Evolutionary conservation across 2,113 vertebrate species (phyloP).

Genomic region (Coryphaenoides rupestris): DNA sequence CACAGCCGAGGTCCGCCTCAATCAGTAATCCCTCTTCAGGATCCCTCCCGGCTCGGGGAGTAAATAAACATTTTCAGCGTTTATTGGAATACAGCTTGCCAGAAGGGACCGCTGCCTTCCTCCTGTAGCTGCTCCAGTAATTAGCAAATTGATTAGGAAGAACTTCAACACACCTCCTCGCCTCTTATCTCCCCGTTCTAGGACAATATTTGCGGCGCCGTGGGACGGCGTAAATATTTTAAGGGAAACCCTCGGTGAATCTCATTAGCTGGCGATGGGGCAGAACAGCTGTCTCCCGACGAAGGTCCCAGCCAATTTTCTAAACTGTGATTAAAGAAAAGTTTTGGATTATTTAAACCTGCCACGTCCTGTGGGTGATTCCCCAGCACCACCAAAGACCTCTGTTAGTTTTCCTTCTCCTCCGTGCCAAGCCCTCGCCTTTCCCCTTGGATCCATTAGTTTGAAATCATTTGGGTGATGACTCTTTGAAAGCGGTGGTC

Average conservation of each 20-base stretch:
- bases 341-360: conserved; percentile 79
- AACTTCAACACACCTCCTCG: conserved; percentile 75
- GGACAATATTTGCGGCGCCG: conserved; percentile 72
- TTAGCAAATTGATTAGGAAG: conserved; percentile 80
- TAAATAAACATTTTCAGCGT: conserved; percentile 76
- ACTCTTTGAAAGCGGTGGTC: conserved; percentile 76
- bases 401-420: conserved; percentile 57
- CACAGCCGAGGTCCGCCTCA: conserved; percentile 58
- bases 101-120: conserved; percentile 69
- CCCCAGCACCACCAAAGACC: conserved; percentile 59
- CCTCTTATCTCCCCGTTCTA: conserved; percentile 74
- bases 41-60: conserved; percentile 67
- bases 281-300: conserved; percentile 69
- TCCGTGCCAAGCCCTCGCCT: conserved; percentile 41
- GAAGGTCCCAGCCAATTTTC: conserved; percentile 76
- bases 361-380: conserved; percentile 66
- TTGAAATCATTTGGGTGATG: conserved; percentile 69
- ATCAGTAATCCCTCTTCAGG: conserved; percentile 70
- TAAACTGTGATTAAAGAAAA: conserved; percentile 82
- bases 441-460: conserved; percentile 74
- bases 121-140: conserved; percentile 73
- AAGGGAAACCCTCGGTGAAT: conserved; percentile 73
- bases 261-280: conserved; percentile 73
- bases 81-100: conserved; percentile 75
- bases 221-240: conserved; percentile 79